Conservation (phyloP, 2,113 vertebrate genomes). For the Paracanthobrama guichenoti region DNA sequence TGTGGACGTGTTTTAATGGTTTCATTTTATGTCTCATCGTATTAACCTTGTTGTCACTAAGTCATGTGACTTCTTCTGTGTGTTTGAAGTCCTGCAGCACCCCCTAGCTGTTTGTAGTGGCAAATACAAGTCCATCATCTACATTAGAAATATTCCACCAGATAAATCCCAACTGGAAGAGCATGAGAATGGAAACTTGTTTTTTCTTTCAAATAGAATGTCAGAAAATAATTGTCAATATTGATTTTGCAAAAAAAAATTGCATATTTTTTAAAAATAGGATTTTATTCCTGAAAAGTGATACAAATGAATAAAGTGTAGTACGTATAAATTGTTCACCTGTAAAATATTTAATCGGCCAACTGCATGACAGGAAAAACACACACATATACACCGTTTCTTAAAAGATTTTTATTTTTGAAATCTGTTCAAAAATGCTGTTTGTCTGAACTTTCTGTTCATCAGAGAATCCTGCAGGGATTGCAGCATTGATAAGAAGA, state of each 20-base stretch:
- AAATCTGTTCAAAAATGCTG: too few relatives aligned
- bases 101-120: not conserved
- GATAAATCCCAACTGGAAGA: not conserved
- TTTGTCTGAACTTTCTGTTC: too few relatives aligned
- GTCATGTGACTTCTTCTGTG: not conserved
- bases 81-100: constrained; percentile 4
- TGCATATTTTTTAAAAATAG: not conserved
- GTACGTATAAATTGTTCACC: too few relatives aligned
- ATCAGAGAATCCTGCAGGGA: too few relatives aligned
- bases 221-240: not conserved
- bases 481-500: too few relatives aligned
- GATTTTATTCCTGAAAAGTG: not conserved
- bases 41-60: not conserved
- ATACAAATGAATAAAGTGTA: too few relatives aligned
- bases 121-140: not conserved
- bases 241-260: not conserved
- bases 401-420: too few relatives aligned
- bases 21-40: not conserved
- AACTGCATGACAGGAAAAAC: too few relatives aligned
- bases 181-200: not conserved
- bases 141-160: not conserved
- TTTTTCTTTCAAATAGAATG: not conserved
- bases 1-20: not conserved
- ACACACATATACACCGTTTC: too few relatives aligned
- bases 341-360: too few relatives aligned